A percentile compares a stretch with the other conserved stretches of the same genome.
phyloP scores from a whole-genome alignment of 53 echinoderm and acorn worm genomes.

The Patiria pectinifera region DNA sequence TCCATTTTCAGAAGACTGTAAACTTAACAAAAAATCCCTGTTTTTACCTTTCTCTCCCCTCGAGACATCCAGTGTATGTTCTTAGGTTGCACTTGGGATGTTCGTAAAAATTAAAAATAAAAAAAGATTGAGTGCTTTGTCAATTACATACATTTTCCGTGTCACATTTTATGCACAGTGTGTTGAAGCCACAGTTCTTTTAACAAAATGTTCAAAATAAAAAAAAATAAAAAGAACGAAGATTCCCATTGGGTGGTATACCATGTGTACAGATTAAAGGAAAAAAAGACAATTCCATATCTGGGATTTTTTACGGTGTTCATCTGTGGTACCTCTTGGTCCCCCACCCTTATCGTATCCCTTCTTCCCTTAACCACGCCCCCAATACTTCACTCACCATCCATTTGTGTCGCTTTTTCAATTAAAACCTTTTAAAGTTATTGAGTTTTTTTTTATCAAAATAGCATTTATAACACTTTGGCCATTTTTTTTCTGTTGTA shows the following conservation, averaged over 20 bases:
- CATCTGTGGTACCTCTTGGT: background rate
- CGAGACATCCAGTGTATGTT: constrained; percentile 23
- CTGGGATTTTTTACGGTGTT: background rate
- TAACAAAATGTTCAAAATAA: constrained; percentile 8
- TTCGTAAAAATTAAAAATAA: constrained; percentile 21
- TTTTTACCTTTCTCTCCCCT: background rate
- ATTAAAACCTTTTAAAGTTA: no score
- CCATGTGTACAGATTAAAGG: background rate
- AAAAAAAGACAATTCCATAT: background rate
- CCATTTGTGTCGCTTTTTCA: no score
- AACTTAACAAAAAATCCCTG: background rate
- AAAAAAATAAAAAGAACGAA: constrained; percentile 1
- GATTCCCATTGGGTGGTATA: background rate
- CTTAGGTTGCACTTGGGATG: constrained; percentile 57
- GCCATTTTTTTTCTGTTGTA: no score
- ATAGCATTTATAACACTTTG: no score
- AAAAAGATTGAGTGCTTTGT: constrained; percentile 60
- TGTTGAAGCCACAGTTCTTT: constrained; percentile 53
- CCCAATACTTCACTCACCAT: background rate
- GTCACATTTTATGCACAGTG: constrained; percentile 65
- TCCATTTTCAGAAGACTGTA: background rate
- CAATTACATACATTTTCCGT: constrained; percentile 33
- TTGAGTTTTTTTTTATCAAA: no score
- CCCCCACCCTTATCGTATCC: background rate
- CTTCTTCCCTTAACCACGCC: background rate